phyloP scores from a whole-genome alignment of 2,888 invertebrate species.

The Saturnia japonica region DNA sequence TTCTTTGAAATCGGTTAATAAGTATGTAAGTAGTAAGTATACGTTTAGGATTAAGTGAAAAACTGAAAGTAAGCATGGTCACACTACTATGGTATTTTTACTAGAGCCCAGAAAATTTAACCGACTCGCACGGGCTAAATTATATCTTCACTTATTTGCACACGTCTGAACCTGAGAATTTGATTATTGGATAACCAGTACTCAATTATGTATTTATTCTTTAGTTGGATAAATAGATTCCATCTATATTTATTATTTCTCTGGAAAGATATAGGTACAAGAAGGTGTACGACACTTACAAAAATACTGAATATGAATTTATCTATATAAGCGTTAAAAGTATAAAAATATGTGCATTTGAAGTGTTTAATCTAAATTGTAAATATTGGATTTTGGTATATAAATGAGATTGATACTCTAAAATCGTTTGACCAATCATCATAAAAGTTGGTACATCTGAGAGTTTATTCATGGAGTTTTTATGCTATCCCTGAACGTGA shows the following conservation, averaged over 20 bases:
- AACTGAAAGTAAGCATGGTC: not conserved
- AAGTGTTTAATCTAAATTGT: not conserved
- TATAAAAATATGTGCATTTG: not conserved
- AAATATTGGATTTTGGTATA: no score
- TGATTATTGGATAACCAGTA: constrained; percentile 18
- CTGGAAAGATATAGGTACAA: not conserved
- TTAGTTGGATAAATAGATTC: not conserved
- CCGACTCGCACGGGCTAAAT: constrained; percentile 14
- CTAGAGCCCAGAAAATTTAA: constrained; percentile 16
- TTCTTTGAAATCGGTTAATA: no score
- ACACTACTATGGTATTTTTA: constrained; percentile 28
- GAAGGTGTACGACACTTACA: not conserved
- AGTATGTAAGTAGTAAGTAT: not conserved
- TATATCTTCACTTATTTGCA: constrained; percentile 23
- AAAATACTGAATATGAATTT: not conserved
- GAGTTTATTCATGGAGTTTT: no score
- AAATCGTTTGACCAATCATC: no score
- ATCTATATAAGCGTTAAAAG: no score
- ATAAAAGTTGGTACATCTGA: no score
- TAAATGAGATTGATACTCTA: no score
- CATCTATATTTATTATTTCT: not conserved
- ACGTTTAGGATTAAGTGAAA: not conserved
- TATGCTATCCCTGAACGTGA: no score
- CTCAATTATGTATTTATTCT: constrained; percentile 31
- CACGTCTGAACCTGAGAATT: constrained; percentile 23